A percentile compares a stretch with the other conserved stretches of the same genome.
These are phyloP conservation scores for Oryzias dopingdopingensis DNA, from an alignment of 2,797 vertebrate genomes.

Conservation along the genomic window DNA sequence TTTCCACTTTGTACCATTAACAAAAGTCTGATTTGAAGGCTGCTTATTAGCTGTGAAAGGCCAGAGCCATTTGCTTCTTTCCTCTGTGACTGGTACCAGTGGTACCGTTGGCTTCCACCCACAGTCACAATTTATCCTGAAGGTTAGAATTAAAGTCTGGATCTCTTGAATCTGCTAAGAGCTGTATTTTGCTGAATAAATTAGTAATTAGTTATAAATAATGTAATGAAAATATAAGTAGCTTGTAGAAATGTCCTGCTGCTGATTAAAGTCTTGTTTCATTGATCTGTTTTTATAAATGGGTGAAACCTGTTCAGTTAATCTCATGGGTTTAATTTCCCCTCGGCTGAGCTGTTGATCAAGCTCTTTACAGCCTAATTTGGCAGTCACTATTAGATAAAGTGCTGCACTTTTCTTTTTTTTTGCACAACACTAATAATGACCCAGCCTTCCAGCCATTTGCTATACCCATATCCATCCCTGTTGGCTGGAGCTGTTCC, in stretches of 20 bases:
- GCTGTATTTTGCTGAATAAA: constrained; percentile 5
- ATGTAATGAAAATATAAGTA: neutral
- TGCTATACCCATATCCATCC: neutral
- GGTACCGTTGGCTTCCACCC: constrained; percentile 6
- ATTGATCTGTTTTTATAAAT: neutral
- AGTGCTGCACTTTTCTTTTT: neutral
- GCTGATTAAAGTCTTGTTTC: neutral
- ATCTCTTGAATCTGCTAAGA: constrained; percentile 3
- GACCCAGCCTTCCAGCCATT: constrained; percentile 1
- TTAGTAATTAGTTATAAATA: neutral
- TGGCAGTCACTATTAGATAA: neutral
- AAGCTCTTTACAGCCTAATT: neutral
- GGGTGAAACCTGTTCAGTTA: neutral
- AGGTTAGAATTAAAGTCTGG: constrained; percentile 4
- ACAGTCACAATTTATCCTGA: constrained; percentile 19
- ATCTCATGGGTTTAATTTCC: neutral
- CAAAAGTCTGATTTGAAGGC: constrained; percentile 19
- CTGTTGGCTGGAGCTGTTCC: neutral
- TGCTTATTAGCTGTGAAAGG: constrained; percentile 27
- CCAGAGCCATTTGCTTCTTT: constrained; percentile 24
- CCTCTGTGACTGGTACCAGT: neutral
- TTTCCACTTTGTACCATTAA: constrained; percentile 35
- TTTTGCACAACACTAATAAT: constrained; percentile 1
- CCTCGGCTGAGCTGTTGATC: neutral
- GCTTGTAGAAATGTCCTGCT: constrained; percentile 4